Conservation (phyloP, 2,797 vertebrate genomes). For the Aeoliscus strigatus region DNA sequence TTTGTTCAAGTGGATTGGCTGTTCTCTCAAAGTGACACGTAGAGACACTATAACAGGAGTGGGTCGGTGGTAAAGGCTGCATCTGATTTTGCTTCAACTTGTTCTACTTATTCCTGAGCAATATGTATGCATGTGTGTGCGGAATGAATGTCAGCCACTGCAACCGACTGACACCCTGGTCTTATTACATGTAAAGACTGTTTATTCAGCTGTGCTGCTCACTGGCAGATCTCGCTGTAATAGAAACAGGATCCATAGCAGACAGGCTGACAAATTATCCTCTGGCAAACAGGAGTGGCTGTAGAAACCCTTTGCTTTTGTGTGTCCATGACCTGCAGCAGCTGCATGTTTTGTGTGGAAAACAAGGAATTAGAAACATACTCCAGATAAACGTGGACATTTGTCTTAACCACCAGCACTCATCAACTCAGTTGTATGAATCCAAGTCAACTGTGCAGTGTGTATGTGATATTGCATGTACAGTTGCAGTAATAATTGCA, state of each 20-base stretch:
- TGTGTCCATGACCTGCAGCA: conserved; percentile 10
- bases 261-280: conserved; percentile 13
- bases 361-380: not conserved
- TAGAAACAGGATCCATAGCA: conserved; percentile 17
- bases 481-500: too few relatives aligned
- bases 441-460: too few relatives aligned
- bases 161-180: conserved; percentile 4
- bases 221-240: conserved; percentile 24
- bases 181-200: conserved; percentile 12
- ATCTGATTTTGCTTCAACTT: conserved; percentile 24
- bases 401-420: too few relatives aligned
- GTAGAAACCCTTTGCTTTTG: conserved; percentile 13
- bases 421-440: too few relatives aligned
- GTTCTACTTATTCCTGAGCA: not conserved
- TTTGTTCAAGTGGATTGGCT: conserved; percentile 32
- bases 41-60: conserved; percentile 17
- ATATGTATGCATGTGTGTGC: not conserved
- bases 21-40: conserved; percentile 28
- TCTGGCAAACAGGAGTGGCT: conserved; percentile 26
- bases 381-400: too few relatives aligned
- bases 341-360: conserved; percentile 3
- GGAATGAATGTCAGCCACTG: not conserved
- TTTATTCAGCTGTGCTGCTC: conserved; percentile 48
- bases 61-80: conserved; percentile 18
- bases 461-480: too few relatives aligned